Evolutionary conservation across 1,140 invertebrate genomes (phyloP).

Genomic region (Tachypleus tridentatus): DNA sequence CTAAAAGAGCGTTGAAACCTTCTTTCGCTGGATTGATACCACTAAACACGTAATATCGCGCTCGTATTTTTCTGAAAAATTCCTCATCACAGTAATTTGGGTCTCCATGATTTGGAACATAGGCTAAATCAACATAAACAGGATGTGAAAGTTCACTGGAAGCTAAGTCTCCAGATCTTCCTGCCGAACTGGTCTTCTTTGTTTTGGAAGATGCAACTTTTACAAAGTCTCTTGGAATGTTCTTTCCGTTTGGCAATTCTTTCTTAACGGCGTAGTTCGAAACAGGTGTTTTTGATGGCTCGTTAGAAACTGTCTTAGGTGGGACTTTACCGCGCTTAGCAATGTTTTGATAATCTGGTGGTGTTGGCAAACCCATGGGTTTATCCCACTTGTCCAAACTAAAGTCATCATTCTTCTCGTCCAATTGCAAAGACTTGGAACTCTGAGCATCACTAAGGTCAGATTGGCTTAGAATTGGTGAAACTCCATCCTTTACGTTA

Average conservation of each 20-base stretch:
- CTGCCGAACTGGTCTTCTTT: background rate
- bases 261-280: background rate
- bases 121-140: constrained; percentile 87
- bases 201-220: background rate
- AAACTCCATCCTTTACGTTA: background rate
- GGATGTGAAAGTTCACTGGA: constrained; percentile 39
- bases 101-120: constrained; percentile 92
- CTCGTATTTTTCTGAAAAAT: constrained; percentile 85
- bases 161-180: background rate
- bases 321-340: constrained; percentile 28
- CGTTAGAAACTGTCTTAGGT: constrained; percentile 6
- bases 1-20: constrained; percentile 85
- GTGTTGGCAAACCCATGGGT: constrained; percentile 75
- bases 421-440: background rate
- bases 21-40: constrained; percentile 85
- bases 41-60: constrained; percentile 92
- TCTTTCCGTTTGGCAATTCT: background rate
- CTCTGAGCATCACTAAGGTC: background rate
- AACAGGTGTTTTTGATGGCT: background rate
- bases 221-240: background rate
- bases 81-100: constrained; percentile 84
- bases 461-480: background rate
- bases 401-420: constrained; percentile 11
- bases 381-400: constrained; percentile 71
- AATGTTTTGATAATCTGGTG: constrained; percentile 49